Evolutionary conservation across 2,888 invertebrate genomes (phyloP), one percentile per base, ranked within the genome.

Genomic region (Melanargia galathea): DNA sequence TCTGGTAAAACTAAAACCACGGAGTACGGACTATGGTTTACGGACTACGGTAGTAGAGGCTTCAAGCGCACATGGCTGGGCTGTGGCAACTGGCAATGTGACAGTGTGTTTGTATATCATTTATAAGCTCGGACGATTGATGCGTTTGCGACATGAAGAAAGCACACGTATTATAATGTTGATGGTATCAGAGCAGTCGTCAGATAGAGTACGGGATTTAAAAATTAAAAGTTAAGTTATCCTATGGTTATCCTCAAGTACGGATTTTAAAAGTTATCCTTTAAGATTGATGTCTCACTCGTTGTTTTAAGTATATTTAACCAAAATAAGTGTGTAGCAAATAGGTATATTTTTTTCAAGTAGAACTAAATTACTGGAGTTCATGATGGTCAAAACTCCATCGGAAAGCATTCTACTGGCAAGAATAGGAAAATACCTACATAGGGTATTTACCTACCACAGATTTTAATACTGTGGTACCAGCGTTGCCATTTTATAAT

Each of bases 91-190:
- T 30, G 30, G 33, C 20, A 30, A 63, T 54, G 60, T 38, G 57
- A 66, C 60, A 59, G 43, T 56, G 40, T 54, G 35, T 46, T 62
- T 56, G 35, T 49, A 46, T 52, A 56, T 59, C 58, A 64, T 62
- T 62, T 66, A 66, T 64, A 67, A 67, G 62, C 66, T 64, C 49
- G 22, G 40, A 48, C 46, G 55, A 40, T 61, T 64, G 61, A 62
- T 59, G 51, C 16, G 58, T 62, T 67, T 64, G 60, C 66, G 52
- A 52, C 62, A 67, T 35, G n/a, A 16, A 54, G 62, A 67, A 64
- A 67, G 62, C 58, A 26, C 62, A 62, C 60, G 64, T 64, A 64
- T 13, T 3, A n/a, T n/a, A 26, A 26, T 2, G 2, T 8, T 49
- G 26, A 49, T 22, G 46, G 1, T 46, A 46, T 22, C 45, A 22